Conservation (phyloP, 2,888 invertebrate species). For the Agonopterix alstromeriana region DNA sequence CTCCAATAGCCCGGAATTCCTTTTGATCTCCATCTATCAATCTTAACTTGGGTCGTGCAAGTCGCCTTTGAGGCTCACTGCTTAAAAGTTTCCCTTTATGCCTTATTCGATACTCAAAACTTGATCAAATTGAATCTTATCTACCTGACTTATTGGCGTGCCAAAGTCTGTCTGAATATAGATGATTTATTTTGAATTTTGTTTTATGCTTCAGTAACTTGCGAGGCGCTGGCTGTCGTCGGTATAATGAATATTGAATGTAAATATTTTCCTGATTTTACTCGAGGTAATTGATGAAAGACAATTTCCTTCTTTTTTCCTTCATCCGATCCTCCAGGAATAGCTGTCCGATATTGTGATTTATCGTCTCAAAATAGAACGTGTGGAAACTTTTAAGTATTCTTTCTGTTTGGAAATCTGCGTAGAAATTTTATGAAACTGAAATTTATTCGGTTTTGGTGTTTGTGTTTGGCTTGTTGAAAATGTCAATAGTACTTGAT, state of each 20-base stretch:
- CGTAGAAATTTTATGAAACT: background rate
- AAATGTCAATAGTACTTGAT: too few relatives aligned
- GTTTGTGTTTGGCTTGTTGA: too few relatives aligned
- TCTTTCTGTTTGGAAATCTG: background rate
- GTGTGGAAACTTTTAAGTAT: slow-evolving; percentile 12
- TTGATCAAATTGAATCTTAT: slow-evolving; percentile 3
- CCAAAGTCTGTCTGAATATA: background rate
- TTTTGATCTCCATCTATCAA: slow-evolving; percentile 12
- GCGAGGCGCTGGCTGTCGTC: slow-evolving; percentile 18
- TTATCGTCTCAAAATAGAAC: slow-evolving; percentile 51
- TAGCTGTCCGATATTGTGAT: slow-evolving; percentile 55
- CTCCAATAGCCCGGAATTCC: slow-evolving; percentile 7
- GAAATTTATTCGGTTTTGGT: too few relatives aligned
- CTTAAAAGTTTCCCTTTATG: slow-evolving; percentile 19
- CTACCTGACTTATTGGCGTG: background rate
- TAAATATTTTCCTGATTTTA: slow-evolving; percentile 30
- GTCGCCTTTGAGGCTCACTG: slow-evolving; percentile 8
- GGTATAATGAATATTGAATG: slow-evolving; percentile 31
- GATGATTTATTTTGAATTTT: slow-evolving; percentile 14
- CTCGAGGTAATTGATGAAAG: slow-evolving; percentile 46
- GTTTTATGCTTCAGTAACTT: slow-evolving; percentile 19
- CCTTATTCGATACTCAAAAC: slow-evolving; percentile 6
- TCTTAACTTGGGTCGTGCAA: slow-evolving; percentile 7
- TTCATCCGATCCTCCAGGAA: slow-evolving; percentile 35
- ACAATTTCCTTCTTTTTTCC: slow-evolving; percentile 35